A percentile compares a stretch with the other conserved stretches of the same genome.
phyloP scores from a whole-genome alignment of 2,113 vertebrate genomes.

The Alexandromys fortis region DNA sequence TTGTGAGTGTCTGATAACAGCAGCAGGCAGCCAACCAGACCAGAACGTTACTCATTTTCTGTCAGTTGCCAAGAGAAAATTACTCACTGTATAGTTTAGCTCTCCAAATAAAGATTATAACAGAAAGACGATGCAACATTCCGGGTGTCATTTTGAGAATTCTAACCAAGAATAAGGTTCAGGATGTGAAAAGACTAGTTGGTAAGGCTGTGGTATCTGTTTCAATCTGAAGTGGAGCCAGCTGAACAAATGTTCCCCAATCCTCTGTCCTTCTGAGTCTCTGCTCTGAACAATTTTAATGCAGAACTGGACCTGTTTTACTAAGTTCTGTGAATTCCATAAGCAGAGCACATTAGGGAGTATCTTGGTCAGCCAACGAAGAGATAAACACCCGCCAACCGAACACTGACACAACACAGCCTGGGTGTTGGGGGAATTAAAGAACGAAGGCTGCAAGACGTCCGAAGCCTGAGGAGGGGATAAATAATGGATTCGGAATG shows the following conservation, averaged over 20 bases:
- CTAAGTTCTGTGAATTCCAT: not conserved
- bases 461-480: not conserved
- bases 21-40: not conserved
- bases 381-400: not conserved
- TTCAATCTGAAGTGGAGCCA: not conserved
- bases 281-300: not conserved
- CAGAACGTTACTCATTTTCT: conserved; percentile 13
- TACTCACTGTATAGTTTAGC: not conserved
- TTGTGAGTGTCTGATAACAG: not conserved
- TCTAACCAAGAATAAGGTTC: not conserved
- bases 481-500: not conserved
- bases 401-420: not conserved
- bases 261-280: not conserved
- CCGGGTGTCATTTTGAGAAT: not conserved
- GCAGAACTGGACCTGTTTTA: not conserved
- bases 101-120: conserved; percentile 22
- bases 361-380: not conserved
- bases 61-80: not conserved
- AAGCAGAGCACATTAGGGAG: not conserved
- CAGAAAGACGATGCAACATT: conserved; percentile 1
- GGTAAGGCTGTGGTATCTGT: not conserved
- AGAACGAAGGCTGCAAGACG: not conserved
- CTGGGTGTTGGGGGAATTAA: not conserved
- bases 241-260: not conserved
- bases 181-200: not conserved